Conservation (phyloP, 2,888 invertebrate genomes). For the Coelopa pilipes region DNA sequence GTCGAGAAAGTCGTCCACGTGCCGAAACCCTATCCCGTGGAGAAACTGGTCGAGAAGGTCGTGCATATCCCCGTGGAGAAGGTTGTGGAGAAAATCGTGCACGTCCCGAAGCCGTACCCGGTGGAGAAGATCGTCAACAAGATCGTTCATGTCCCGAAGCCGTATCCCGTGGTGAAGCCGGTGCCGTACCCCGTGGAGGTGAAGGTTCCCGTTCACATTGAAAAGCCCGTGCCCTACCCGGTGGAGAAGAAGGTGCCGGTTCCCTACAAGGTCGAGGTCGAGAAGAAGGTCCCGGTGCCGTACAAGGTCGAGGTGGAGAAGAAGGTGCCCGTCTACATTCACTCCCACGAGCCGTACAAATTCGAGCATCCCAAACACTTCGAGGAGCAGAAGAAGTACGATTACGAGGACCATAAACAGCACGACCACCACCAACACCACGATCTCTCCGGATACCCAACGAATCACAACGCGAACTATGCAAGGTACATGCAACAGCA, state of each 20-base stretch:
- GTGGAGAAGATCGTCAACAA: slow-evolving; percentile 69
- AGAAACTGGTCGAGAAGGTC: slow-evolving; percentile 64
- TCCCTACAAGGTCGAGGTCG: slow-evolving; percentile 51
- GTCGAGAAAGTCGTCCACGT: slow-evolving; percentile 66
- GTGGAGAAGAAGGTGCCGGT: slow-evolving; percentile 65
- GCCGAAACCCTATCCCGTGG: slow-evolving; percentile 61
- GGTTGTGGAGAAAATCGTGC: slow-evolving; percentile 67
- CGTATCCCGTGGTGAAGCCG: slow-evolving; percentile 68
- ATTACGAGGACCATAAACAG: slow-evolving; percentile 34
- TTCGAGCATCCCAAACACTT: slow-evolving; percentile 48
- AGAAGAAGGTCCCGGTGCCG: slow-evolving; percentile 65
- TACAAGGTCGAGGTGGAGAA: slow-evolving; percentile 61
- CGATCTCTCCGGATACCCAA: slow-evolving; percentile 48
- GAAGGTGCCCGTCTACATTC: slow-evolving; percentile 65
- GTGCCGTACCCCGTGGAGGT: slow-evolving; percentile 66
- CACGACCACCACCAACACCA: slow-evolving; percentile 39
- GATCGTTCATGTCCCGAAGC: slow-evolving; percentile 70
- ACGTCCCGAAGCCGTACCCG: slow-evolving; percentile 70
- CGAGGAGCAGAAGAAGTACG: slow-evolving; percentile 21
- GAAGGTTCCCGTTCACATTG: slow-evolving; percentile 56
- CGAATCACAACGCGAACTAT: slow-evolving; percentile 46
- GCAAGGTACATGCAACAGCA: slow-evolving; percentile 35
- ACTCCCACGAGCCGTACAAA: slow-evolving; percentile 63
- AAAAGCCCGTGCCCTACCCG: slow-evolving; percentile 67
- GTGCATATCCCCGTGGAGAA: slow-evolving; percentile 68